Base-by-base conservation (phyloP, 2,888 invertebrate species). In the Encarsia formosa region DNA sequence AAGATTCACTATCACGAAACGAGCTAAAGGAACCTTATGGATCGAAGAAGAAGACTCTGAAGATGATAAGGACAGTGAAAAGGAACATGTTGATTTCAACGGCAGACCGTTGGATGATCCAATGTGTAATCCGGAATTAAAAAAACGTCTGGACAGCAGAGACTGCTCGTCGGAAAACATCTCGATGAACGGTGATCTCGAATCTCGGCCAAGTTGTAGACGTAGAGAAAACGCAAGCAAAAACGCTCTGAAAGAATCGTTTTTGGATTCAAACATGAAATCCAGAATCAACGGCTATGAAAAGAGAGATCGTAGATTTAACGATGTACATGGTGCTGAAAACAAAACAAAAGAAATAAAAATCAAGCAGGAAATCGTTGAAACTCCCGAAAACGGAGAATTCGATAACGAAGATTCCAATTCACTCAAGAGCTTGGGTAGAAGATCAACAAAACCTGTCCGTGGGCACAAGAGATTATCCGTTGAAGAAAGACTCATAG, bases 401-500 rank as follows among this genome's bases (percentile, higher is more conserved):
- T 43, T 15, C 48, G 32, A 60, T 56, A 22, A 44, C 41, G 13
- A 59, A 59, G 43, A 50, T 49, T 22, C 52, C 11, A 59, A 60
- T 20, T 56, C 59, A 3, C 24, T 58, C 2, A 52, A 53, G 35
- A 54, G 46, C 23, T 41, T 52, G 2, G 5, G 49, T 19, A 52
- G 57, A 47, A 52, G 50, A 18, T 64, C 63, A 45, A 59, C 44
- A 45, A 49, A 29, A 57, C 8, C 8, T 29, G 8, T 29, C 29
- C 23, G 63, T 22, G 68, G 66, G 4, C 63, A 71, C 4, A 75
- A 72, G 29, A 64, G 76, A 43, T 57, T 76, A 1, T 79, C 79
- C 0, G 76, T 77, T 0, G 81, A 81, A 60, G 80, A 80, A 59
- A 75, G 78, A 55, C 65, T 79, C 11, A 75, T 78, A n/a, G 75